These are phyloP conservation scores for Neolamprologus hecqui DNA, from an alignment of 2,113 vertebrate species.

Conservation along the genomic window DNA sequence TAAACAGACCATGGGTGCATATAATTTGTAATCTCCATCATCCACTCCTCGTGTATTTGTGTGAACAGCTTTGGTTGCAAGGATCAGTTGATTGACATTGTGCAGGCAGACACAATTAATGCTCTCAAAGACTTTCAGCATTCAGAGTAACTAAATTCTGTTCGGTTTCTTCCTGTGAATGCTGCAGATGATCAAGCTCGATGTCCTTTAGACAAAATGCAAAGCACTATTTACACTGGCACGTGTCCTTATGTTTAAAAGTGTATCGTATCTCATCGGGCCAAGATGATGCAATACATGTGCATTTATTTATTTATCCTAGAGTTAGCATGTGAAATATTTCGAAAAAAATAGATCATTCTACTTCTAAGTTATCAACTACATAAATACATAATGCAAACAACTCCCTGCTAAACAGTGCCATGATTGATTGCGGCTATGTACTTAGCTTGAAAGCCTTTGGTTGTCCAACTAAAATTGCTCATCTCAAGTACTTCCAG, in stretches of 20 bases:
- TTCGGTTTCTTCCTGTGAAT: background rate
- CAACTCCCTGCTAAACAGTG: background rate
- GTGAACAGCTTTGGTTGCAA: slow-evolving; percentile 40
- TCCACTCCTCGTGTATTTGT: slow-evolving; percentile 25
- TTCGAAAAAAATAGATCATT: background rate
- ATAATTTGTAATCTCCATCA: slow-evolving; percentile 36
- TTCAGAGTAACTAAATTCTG: background rate
- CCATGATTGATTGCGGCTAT: background rate
- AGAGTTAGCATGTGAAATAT: background rate
- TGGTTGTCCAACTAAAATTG: background rate
- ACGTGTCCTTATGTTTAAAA: background rate
- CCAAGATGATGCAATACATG: background rate
- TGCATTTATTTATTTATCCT: background rate
- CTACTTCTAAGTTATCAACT: background rate
- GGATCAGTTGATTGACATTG: slow-evolving; percentile 39
- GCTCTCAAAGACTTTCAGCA: slow-evolving; percentile 4
- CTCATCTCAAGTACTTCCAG: slow-evolving; percentile 8
- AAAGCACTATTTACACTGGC: background rate
- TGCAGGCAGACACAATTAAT: slow-evolving; percentile 15
- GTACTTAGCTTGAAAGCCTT: background rate
- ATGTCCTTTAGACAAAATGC: background rate
- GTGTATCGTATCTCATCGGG: background rate
- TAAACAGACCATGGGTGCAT: slow-evolving; percentile 28
- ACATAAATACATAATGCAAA: background rate
- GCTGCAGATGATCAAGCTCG: background rate